Base-by-base conservation (phyloP, 2,113 vertebrate genomes). In the Hiodon tergisus region DNA sequence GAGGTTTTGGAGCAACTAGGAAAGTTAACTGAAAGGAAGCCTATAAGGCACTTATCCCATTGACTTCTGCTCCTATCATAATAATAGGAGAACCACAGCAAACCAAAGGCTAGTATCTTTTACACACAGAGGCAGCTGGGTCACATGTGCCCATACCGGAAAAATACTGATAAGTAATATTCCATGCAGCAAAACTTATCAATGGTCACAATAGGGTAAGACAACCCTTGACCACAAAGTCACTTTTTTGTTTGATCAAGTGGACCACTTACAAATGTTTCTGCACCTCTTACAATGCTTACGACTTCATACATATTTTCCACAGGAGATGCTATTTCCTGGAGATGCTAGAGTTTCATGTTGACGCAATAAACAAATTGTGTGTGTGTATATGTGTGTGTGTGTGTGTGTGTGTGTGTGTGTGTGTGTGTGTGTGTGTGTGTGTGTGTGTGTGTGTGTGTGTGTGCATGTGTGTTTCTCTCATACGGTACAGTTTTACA, bases 401-500 rank as follows among this genome's bases (percentile, higher is more conserved):
- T 67, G 62, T 72, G 62, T 63, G 68, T 71, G 58, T 76, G 46
- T 68, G 46, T 47, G 31, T 52, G 47, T 51, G 60, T 72, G 55
- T 11, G 55, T 60, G 16, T 31, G 69, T 51, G 72, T 60, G 46
- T n/a, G 51, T 57, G 10, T 60, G 57, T 62, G 59, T 47, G 78
- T 66, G 3, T 72, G 58, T 59, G 46, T 47, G 59, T 7, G 67
- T 75, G 69, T 71, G 57, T 62, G 61, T 71, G 57, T 46, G 60
- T 74, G 54, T 61, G 70, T 17, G 58, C 31, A 72, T 8, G 46
- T 16, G 6, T 55, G 53, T 73, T 71, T 54, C 73, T 65, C 73
- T 67, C 81, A 81, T 79, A 76, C 77, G 73, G 80, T 59, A 73
- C 47, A 75, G 80, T 75, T 83, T 85, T 77, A 72, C 46, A 13